Percentiles rank a stretch among this genome's conserved stretches.
These are phyloP conservation scores for Drosophila sordidula DNA, from an alignment of 2,888 invertebrate species.

Conservation along the genomic window DNA sequence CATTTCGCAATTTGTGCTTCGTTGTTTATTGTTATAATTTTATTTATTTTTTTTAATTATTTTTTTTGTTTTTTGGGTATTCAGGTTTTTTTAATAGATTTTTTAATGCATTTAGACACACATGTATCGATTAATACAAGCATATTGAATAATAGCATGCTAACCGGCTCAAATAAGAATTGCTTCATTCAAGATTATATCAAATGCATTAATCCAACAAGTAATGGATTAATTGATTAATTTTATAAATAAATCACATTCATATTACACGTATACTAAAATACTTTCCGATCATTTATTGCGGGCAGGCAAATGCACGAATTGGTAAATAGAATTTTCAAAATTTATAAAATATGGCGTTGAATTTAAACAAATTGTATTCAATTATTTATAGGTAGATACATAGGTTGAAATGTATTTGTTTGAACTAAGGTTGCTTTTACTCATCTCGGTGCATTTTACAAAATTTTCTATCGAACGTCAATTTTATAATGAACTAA, in stretches of 20 bases:
- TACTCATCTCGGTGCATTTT: no score
- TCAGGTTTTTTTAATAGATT: slow-evolving; percentile 11
- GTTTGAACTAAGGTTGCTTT: no score
- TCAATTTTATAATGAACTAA: no score
- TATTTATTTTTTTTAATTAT: slow-evolving; percentile 11
- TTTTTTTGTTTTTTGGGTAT: slow-evolving; percentile 12
- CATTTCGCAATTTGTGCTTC: slow-evolving; percentile 30
- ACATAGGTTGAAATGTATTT: no score
- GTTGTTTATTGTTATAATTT: slow-evolving; percentile 38
- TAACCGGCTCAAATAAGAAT: slow-evolving; percentile 5
- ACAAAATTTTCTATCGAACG: no score
- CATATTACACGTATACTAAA: no score
- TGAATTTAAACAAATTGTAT: no score
- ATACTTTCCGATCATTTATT: not conserved
- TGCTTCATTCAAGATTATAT: not conserved
- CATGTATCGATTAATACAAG: not conserved
- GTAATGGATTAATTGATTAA: slow-evolving; percentile 14
- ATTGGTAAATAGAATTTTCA: not conserved
- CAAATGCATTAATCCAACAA: not conserved
- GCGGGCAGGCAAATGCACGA: no score
- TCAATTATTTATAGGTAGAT: no score
- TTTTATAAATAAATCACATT: not conserved
- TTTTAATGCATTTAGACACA: not conserved
- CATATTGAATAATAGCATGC: not conserved
- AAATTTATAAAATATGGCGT: no score